These are phyloP conservation scores for Ophion obscuratus DNA, from an alignment of 2,888 invertebrate species.

Conservation along the genomic window DNA sequence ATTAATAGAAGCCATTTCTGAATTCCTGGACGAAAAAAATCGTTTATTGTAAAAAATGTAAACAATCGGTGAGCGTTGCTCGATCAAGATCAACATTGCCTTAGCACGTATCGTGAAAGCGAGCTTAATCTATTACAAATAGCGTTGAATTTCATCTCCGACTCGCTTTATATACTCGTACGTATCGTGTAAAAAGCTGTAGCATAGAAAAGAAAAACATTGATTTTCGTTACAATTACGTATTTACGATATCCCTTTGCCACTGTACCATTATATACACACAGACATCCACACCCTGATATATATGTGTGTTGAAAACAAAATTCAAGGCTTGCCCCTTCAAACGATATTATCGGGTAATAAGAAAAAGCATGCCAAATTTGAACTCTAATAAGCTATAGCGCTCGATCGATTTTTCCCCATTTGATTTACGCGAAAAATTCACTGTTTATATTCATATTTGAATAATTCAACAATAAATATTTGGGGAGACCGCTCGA, in stretches of 20 bases:
- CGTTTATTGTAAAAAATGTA: slow-evolving; percentile 65
- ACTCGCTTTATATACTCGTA: slow-evolving; percentile 29
- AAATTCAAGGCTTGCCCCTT: too few relatives aligned
- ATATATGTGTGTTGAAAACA: too few relatives aligned
- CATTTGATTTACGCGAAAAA: too few relatives aligned
- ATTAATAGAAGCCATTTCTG: neutral
- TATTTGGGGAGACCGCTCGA: too few relatives aligned
- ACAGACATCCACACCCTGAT: too few relatives aligned
- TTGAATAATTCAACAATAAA: too few relatives aligned
- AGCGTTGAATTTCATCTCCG: slow-evolving; percentile 38
- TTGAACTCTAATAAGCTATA: too few relatives aligned
- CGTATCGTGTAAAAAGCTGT: slow-evolving; percentile 63
- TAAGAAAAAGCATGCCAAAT: too few relatives aligned
- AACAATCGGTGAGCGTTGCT: slow-evolving; percentile 55
- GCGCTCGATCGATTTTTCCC: too few relatives aligned
- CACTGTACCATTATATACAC: too few relatives aligned
- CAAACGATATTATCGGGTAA: too few relatives aligned
- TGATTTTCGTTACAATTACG: slow-evolving; percentile 58
- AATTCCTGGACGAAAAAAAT: slow-evolving; percentile 48
- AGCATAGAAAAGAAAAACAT: slow-evolving; percentile 64
- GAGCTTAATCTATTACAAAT: slow-evolving; percentile 31
- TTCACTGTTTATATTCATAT: too few relatives aligned
- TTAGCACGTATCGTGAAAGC: slow-evolving; percentile 23
- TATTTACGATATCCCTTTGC: slow-evolving; percentile 7
- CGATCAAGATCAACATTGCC: slow-evolving; percentile 35